Base-by-base conservation (phyloP, 1,140 invertebrate species). In the Drosophila pseudoobscura region DNA sequence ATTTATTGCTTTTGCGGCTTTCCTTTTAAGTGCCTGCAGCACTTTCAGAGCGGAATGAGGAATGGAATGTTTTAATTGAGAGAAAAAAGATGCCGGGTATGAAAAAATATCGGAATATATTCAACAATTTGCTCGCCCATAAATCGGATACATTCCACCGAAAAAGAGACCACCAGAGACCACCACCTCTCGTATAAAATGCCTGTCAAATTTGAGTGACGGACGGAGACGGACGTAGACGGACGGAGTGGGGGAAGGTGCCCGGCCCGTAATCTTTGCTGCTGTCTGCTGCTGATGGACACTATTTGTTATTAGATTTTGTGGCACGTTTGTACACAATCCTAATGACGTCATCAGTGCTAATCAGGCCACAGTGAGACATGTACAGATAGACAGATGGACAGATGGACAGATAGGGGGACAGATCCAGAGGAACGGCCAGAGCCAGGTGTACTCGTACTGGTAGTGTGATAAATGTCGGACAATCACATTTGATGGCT, bases 221-320 rank as follows among this genome's bases (percentile, higher is more conserved):
- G 31, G 35, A n/a, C 39, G 20, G 20, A 13, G 49, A 65, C 35
- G 31, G 35, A n/a, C 39, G 20, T 1, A 13, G 49, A 65, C 35
- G 24, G 24, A 26, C 24, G 3, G 24, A 26, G 24, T 26, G 24
- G 5, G 5, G 39, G 29, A 59, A 31, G 46, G 57, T 39, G 45
- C 9, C 47, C 11, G 43, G 45, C 9, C 47, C 11, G 50, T 41
- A 66, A 54, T 54, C 64, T 47, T 43, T 15, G 22, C 29, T 52
- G 56, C 72, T 69, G 72, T 61, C 78, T 65, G 15, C 52, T 41
- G 29, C 53, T 82, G 79, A 82, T 74, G 63, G 79, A 61, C 75
- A 74, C 69, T 59, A 65, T 78, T 78, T 75, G 69, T 83, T 82
- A 78, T 78, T 82, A 83, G 62, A 78, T 75, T 62, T 43, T 49